A percentile compares a stretch with the other conserved stretches of the same genome.
These are phyloP conservation scores for Chydorus sphaericus DNA, from an alignment of 2,888 invertebrate genomes.

Conservation along the genomic window DNA sequence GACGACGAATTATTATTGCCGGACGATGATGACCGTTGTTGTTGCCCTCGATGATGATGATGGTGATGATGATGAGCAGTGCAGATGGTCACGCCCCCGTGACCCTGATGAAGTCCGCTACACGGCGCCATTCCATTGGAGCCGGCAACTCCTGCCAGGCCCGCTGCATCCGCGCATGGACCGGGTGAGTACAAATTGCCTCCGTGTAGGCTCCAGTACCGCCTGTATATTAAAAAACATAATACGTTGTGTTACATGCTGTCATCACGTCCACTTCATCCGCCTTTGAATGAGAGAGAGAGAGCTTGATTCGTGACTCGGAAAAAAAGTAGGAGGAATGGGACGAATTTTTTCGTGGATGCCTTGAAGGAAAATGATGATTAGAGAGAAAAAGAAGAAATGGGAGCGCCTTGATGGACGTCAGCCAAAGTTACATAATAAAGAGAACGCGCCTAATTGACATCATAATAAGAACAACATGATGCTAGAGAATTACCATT, in stretches of 20 bases:
- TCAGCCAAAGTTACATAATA: neutral
- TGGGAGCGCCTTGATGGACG: neutral
- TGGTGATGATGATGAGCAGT: conserved; percentile 7
- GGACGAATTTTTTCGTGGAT: neutral
- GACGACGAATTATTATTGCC: neutral
- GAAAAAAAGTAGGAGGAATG: neutral
- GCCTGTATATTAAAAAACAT: neutral
- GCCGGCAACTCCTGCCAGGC: too few relatives aligned
- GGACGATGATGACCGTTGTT: too few relatives aligned
- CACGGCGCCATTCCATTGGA: conserved; percentile 47
- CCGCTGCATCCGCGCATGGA: conserved; percentile 45
- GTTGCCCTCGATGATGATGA: too few relatives aligned
- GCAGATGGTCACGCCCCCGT: neutral
- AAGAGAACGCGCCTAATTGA: too few relatives aligned
- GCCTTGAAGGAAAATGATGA: neutral
- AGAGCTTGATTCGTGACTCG: neutral
- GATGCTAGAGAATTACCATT: too few relatives aligned
- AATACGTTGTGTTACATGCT: neutral
- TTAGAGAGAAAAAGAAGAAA: neutral
- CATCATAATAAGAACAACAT: too few relatives aligned
- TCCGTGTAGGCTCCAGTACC: conserved; percentile 14
- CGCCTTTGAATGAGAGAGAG: neutral
- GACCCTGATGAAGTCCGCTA: conserved; percentile 7
- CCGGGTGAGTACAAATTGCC: conserved; percentile 15
- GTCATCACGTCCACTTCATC: neutral